phyloP scores from a whole-genome alignment of 2,797 vertebrate genomes.

The Danio kyathit region DNA sequence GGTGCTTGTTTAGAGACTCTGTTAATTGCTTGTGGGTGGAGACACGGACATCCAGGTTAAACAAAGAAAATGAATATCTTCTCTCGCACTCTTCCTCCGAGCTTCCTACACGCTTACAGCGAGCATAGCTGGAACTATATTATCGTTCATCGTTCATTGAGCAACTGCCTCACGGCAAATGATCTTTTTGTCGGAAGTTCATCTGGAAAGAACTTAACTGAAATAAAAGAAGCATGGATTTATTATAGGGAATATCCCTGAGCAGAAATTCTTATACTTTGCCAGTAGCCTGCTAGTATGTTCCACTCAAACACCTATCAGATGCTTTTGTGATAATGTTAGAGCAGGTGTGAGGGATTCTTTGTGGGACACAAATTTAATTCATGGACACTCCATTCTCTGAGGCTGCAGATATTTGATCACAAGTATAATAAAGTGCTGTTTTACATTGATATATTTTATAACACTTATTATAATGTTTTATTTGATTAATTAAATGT shows the following conservation, averaged over 20 bases:
- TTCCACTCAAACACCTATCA: background rate
- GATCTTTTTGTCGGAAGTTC: constrained; percentile 16
- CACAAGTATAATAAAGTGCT: too few species aligned
- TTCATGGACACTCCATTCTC: too few species aligned
- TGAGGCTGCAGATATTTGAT: too few species aligned
- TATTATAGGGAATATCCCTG: background rate
- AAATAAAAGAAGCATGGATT: constrained; percentile 19
- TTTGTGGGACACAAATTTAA: too few species aligned
- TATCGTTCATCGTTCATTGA: constrained; percentile 17
- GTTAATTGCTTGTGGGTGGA: constrained; percentile 38
- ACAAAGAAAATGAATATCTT: constrained; percentile 25
- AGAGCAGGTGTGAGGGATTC: too few species aligned
- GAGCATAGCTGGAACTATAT: constrained; percentile 1
- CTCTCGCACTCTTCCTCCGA: background rate
- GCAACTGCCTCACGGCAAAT: background rate
- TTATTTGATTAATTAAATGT: too few species aligned
- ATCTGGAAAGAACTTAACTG: constrained; percentile 10
- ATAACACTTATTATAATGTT: too few species aligned
- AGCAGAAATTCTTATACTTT: background rate
- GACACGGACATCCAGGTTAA: constrained; percentile 39
- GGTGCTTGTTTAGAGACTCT: constrained; percentile 27
- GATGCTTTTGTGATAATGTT: background rate
- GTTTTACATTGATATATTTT: too few species aligned
- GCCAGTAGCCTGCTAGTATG: background rate
- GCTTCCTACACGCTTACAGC: constrained; percentile 8